Conservation (phyloP, 2,888 invertebrate species). For the Acrobasis repandana region DNA sequence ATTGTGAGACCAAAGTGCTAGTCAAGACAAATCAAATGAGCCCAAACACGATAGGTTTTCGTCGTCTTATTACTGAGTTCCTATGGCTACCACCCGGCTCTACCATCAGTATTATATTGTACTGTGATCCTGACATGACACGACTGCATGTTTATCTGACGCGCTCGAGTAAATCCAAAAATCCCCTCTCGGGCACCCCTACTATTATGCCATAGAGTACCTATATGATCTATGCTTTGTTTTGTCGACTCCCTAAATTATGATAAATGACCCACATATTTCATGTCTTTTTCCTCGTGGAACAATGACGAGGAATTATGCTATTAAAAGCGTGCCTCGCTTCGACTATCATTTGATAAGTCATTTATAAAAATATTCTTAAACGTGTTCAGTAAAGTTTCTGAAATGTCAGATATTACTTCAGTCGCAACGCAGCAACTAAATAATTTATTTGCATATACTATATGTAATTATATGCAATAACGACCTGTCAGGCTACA, state of each 20-base stretch:
- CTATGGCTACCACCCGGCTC: too few relatives aligned
- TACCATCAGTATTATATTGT: too few relatives aligned
- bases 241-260: conserved; percentile 57
- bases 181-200: too few relatives aligned
- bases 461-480: conserved; percentile 24
- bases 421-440: conserved; percentile 22
- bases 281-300: conserved; percentile 54
- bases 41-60: too few relatives aligned
- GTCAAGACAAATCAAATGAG: too few relatives aligned
- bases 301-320: conserved; percentile 65
- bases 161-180: too few relatives aligned
- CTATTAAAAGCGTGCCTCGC: conserved; percentile 47
- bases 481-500: conserved; percentile 25
- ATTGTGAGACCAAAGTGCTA: too few relatives aligned
- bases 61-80: too few relatives aligned
- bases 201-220: conserved; percentile 30
- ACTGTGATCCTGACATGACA: too few relatives aligned
- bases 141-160: too few relatives aligned
- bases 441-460: conserved; percentile 26
- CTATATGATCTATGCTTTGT: conserved; percentile 41
- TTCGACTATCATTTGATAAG: conserved; percentile 34
- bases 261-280: conserved; percentile 50
- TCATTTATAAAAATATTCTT: neutral
- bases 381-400: neutral
- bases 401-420: conserved; percentile 9